Evolutionary conservation across 2,797 vertebrate species (phyloP), one percentile per base, ranked within the genome.

Genomic region (Meda fulgida): DNA sequence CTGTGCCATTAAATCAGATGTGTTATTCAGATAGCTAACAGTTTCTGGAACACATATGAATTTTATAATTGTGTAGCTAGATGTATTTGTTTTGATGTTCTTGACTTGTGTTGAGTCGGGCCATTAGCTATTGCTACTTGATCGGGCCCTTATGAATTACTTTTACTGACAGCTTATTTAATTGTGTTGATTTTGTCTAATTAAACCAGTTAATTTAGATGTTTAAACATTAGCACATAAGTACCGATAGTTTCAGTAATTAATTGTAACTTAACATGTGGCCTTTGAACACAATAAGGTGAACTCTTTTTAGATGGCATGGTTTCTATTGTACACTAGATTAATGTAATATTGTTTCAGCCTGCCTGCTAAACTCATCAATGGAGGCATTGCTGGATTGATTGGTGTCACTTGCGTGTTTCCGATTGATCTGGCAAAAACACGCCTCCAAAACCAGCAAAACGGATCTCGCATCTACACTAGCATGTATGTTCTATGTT

Each of bases 371-470:
- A 97, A 97, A 92, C 93, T 97, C 91, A 95, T 97, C 92, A 97
- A 97, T 91, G 96, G 96, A 88, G 96, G 96, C 82, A 94, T 97
- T 86, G 96, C 96, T 11, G 96, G 96, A 63, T 91, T 97, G 79
- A 96, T 97, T 0, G 96, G 96, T 2, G 96, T 97, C 86, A 96
- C 95, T 84, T 97, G 96, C 7, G 96, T 96, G 18, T 97, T 97
- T 92, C 96, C 96, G 51, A 96, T 97, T 77, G 96, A 97, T 89
- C 89, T 96, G 92, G 95, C 96, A 58, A 97, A 97, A 91, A 97
- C 95, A 2, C 92, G 96, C 81, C 92, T 97, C 85, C 96, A 97
- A 93, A 96, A 96, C 92, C 96, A 96, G 91, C 96, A 95, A 91
- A 95, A 95, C 89, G 95, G 96, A 69, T 95, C 96, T 76, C 93